A percentile compares a stretch with the other conserved stretches of the same genome.
Conservation (phyloP, 2,797 vertebrate species). For the Schizopygopsis pylzovi region DNA sequence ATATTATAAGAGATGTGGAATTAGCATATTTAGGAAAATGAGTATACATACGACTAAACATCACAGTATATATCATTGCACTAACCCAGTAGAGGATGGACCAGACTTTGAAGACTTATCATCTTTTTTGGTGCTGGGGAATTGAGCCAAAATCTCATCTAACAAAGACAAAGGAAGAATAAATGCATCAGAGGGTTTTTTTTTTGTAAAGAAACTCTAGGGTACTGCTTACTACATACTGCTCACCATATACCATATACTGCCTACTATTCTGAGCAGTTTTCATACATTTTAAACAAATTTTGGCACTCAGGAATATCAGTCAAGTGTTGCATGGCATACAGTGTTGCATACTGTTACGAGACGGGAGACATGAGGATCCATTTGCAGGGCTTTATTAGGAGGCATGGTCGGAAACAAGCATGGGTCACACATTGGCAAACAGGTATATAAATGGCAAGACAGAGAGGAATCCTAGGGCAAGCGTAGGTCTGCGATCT, state of each 20-base stretch:
- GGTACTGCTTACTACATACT: neutral
- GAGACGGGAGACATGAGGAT: too few relatives aligned
- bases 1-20: neutral
- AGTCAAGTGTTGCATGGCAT: neutral
- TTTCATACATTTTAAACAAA: neutral
- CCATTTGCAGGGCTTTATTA: too few relatives aligned
- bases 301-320: neutral
- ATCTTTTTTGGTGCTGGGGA: slow-evolving; percentile 83
- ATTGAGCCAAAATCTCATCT: slow-evolving; percentile 96
- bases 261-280: neutral
- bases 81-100: slow-evolving; percentile 54
- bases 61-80: slow-evolving; percentile 15
- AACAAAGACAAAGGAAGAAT: slow-evolving; percentile 31
- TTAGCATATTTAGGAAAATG: neutral
- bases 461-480: too few relatives aligned
- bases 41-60: neutral
- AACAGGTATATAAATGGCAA: too few relatives aligned
- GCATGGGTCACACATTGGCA: too few relatives aligned
- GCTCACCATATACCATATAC: neutral
- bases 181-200: neutral
- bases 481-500: too few relatives aligned
- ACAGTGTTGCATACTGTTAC: neutral
- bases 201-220: neutral
- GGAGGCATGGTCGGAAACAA: too few relatives aligned
- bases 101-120: slow-evolving; percentile 70